Conservation (phyloP, 1,140 invertebrate species). For the Maniola jurtina region DNA sequence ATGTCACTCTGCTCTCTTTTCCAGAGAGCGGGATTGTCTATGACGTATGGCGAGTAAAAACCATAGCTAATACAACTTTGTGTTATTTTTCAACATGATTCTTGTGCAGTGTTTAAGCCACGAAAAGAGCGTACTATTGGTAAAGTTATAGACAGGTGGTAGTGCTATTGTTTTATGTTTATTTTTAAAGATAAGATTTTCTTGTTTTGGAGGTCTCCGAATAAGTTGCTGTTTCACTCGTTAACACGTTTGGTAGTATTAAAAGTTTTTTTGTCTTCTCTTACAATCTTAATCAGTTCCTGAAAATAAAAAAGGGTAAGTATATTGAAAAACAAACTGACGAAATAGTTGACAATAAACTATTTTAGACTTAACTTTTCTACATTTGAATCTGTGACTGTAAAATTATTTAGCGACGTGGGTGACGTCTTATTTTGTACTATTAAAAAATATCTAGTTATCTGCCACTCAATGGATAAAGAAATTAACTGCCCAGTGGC, state of each 20-base stretch:
- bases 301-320: background rate
- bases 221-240: too few relatives aligned
- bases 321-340: too few relatives aligned
- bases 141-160: background rate
- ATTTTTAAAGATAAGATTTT: background rate
- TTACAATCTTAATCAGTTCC: background rate
- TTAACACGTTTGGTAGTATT: background rate
- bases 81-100: constrained; percentile 38
- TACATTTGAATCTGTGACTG: too few relatives aligned
- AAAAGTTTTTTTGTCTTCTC: background rate
- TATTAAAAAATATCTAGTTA: too few relatives aligned
- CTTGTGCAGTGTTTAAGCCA: constrained; percentile 32
- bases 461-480: too few relatives aligned
- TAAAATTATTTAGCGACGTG: too few relatives aligned
- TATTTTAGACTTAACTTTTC: too few relatives aligned
- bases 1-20: constrained; percentile 27
- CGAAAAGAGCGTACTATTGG: constrained; percentile 24
- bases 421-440: too few relatives aligned
- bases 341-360: too few relatives aligned
- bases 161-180: background rate
- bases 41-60: constrained; percentile 56
- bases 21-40: constrained; percentile 51
- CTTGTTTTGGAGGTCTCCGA: background rate
- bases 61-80: constrained; percentile 45
- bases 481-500: too few relatives aligned